Conservation (phyloP, 1,140 invertebrate species). For the Drosophila pandora region DNA sequence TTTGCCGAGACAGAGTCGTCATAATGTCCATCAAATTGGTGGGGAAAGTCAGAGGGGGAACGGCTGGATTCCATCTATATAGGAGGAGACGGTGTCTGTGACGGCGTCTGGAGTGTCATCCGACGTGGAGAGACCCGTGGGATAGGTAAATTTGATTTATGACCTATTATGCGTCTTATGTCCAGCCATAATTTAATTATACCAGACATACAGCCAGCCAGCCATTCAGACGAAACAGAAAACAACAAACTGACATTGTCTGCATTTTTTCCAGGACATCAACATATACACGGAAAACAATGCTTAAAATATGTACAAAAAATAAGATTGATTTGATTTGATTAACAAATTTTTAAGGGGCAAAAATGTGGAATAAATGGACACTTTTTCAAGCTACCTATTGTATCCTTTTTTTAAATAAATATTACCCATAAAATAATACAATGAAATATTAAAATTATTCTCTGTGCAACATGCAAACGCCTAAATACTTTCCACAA, state of each 20-base stretch:
- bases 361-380: not conserved
- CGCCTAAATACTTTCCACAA: conserved; percentile 15
- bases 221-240: conserved; percentile 6
- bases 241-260: conserved; percentile 24
- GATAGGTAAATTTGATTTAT: conserved; percentile 83
- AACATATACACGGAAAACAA: not conserved
- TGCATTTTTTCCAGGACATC: conserved; percentile 48
- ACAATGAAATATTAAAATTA: not conserved
- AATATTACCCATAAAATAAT: no score
- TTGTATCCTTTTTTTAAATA: no score
- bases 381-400: no score
- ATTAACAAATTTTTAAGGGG: not conserved
- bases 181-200: conserved; percentile 83
- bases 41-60: not conserved
- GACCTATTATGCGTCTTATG: conserved; percentile 83
- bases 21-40: conserved; percentile 73
- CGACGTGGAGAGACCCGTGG: conserved; percentile 49
- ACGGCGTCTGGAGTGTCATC: conserved; percentile 40
- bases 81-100: conserved; percentile 38
- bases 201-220: conserved; percentile 62
- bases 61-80: not conserved
- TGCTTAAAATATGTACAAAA: not conserved
- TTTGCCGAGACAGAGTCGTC: conserved; percentile 77
- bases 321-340: not conserved
- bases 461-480: not conserved